These are phyloP conservation scores for Micromys minutus DNA, from an alignment of 2,113 vertebrate species.

Conservation along the genomic window DNA sequence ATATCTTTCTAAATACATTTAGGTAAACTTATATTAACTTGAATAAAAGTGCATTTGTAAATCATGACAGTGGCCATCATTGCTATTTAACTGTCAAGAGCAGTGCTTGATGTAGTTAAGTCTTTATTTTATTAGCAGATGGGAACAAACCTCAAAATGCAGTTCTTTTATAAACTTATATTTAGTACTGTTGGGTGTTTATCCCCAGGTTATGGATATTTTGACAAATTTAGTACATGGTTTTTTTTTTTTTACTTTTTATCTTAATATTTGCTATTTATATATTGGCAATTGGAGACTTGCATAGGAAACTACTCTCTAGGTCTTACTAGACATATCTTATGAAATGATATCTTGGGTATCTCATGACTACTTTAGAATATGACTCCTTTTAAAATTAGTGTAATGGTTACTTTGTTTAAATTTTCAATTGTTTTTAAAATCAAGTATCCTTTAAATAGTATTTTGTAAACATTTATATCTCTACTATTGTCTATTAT, in stretches of 20 bases:
- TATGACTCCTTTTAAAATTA: neutral
- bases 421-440: conserved; percentile 20
- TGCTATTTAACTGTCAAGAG: neutral
- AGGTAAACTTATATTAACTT: neutral
- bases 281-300: neutral
- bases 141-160: neutral
- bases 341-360: neutral
- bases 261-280: neutral
- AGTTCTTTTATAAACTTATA: neutral
- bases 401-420: neutral
- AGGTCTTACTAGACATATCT: neutral
- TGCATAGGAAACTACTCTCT: neutral
- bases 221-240: neutral
- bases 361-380: neutral
- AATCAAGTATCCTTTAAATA: neutral
- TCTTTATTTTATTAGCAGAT: neutral
- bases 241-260: neutral
- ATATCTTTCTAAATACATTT: neutral
- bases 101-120: neutral
- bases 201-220: neutral
- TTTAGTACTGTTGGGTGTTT: neutral
- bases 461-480: neutral
- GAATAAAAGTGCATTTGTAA: neutral
- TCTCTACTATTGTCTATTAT: neutral
- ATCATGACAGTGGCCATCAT: neutral